Conservation (phyloP, 2,888 invertebrate species). For the Lepidocyrtinus sp. region DNA sequence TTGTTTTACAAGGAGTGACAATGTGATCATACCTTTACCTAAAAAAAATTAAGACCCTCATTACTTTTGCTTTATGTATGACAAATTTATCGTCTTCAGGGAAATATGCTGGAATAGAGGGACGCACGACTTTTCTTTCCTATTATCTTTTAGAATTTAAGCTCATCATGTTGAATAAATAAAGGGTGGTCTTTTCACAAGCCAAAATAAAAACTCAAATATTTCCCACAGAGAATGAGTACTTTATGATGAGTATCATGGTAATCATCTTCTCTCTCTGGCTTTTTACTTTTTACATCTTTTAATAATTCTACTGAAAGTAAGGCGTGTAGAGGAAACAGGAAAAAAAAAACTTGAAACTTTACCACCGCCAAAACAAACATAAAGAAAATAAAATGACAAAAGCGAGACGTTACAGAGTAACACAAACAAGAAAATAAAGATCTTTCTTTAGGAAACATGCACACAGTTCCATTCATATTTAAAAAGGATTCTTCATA, state of each 20-base stretch:
- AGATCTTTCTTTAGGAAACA: background rate
- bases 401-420: too few relatives aligned
- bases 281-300: background rate
- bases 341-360: background rate
- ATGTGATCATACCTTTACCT: background rate
- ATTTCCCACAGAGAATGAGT: conserved; percentile 4
- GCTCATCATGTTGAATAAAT: conserved; percentile 43
- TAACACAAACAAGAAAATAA: background rate
- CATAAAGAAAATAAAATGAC: background rate
- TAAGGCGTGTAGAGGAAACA: background rate
- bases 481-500: background rate
- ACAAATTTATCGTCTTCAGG: background rate
- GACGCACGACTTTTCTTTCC: too few relatives aligned
- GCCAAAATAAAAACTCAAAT: too few relatives aligned
- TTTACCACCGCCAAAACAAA: background rate
- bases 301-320: background rate
- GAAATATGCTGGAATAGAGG: too few relatives aligned
- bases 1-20: background rate
- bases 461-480: background rate
- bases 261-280: background rate
- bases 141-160: too few relatives aligned
- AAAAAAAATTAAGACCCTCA: background rate
- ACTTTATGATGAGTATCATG: conserved; percentile 7
- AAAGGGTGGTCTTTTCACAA: conserved; percentile 56
- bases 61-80: background rate